Evolutionary conservation across 2,888 invertebrate species (phyloP).

Genomic region (Drosophila buzzatii): DNA sequence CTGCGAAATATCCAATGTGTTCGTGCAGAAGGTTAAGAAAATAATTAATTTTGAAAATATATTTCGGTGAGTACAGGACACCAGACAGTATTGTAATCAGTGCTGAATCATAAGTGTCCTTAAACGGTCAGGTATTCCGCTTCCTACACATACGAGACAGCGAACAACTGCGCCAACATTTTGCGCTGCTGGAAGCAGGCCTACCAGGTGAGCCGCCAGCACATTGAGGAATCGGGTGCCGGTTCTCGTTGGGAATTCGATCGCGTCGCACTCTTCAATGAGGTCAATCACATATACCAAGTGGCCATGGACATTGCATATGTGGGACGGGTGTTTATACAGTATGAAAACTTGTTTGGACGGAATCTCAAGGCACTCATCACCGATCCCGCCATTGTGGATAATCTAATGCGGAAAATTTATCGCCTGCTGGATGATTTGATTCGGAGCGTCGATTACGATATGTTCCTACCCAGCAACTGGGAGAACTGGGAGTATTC

Average conservation of each 20-base stretch:
- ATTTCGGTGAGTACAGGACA: slow-evolving; percentile 88
- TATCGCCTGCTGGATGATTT: slow-evolving; percentile 91
- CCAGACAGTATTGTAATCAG: no score
- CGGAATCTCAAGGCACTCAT: slow-evolving; percentile 94
- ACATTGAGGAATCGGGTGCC: slow-evolving; percentile 94
- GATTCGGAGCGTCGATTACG: slow-evolving; percentile 92
- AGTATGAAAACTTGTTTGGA: slow-evolving; percentile 96
- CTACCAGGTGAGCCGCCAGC: slow-evolving; percentile 92
- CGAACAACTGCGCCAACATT: slow-evolving; percentile 84
- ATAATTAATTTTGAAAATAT: slow-evolving; percentile 90
- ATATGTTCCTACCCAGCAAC: slow-evolving; percentile 91
- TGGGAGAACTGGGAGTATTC: slow-evolving; percentile 95
- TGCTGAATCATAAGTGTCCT: background rate
- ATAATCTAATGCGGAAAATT: slow-evolving; percentile 93
- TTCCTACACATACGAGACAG: slow-evolving; percentile 81
- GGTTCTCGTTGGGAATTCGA: slow-evolving; percentile 97
- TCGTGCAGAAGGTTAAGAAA: slow-evolving; percentile 91
- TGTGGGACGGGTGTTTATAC: slow-evolving; percentile 92
- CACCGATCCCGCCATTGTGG: slow-evolving; percentile 94
- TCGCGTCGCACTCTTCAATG: slow-evolving; percentile 91
- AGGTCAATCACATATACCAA: slow-evolving; percentile 93
- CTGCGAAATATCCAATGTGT: slow-evolving; percentile 92
- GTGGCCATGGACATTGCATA: slow-evolving; percentile 93
- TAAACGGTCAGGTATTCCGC: slow-evolving; percentile 72
- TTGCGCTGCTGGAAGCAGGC: slow-evolving; percentile 86